These are phyloP conservation scores for Periophthalmodon schlosseri DNA, from an alignment of 2,113 vertebrate genomes.

Conservation along the genomic window DNA sequence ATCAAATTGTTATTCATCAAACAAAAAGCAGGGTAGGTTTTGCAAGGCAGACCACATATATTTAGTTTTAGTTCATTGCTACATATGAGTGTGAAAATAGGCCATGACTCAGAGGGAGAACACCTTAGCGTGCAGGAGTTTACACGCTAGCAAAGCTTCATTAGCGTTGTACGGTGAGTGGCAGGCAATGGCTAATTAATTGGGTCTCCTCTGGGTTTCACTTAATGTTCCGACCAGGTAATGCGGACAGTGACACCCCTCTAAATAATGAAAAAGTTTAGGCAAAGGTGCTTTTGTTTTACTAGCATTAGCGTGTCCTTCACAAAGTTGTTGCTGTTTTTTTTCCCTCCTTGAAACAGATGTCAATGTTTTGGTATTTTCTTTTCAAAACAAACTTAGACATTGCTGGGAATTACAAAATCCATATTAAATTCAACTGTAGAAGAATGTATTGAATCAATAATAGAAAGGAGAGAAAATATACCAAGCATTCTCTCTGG, in stretches of 20 bases:
- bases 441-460: not conserved
- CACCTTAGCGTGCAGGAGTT: conserved; percentile 35
- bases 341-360: not conserved
- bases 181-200: conserved; percentile 17
- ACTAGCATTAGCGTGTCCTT: not conserved
- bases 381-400: not conserved
- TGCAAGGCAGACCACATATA: too few species aligned
- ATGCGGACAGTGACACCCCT: not conserved
- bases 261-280: conserved; percentile 10
- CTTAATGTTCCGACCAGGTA: conserved; percentile 7
- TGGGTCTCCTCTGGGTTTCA: conserved; percentile 12
- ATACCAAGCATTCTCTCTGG: too few species aligned
- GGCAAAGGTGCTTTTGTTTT: not conserved
- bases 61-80: too few species aligned
- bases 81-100: conserved; percentile 30
- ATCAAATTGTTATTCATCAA: too few species aligned
- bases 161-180: conserved; percentile 20
- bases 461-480: not conserved
- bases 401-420: not conserved
- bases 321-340: not conserved
- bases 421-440: not conserved
- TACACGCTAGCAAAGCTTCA: conserved; percentile 24
- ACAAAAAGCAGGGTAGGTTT: too few species aligned
- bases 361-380: not conserved
- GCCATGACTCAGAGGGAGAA: conserved; percentile 33